Evolutionary conservation across 1,140 invertebrate genomes (phyloP).

Genomic region (Cyclargus thomasi): DNA sequence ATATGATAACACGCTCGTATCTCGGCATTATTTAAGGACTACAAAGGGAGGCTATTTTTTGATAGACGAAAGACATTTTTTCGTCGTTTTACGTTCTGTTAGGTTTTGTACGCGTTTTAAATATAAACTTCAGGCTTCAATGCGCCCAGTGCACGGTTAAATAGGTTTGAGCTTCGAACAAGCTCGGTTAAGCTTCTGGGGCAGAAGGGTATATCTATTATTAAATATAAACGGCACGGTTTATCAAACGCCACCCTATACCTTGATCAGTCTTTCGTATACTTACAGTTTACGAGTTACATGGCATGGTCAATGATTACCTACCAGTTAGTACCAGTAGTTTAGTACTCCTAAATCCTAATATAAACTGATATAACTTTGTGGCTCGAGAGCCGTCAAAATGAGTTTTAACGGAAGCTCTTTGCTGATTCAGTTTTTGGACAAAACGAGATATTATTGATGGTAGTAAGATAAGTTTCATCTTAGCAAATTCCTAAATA

Average conservation of each 20-base stretch:
- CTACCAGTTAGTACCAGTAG: neutral
- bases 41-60: neutral
- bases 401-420: too few species aligned
- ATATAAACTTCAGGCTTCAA: constrained; percentile 43
- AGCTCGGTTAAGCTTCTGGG: constrained; percentile 66
- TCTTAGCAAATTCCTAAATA: too few species aligned
- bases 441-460: too few species aligned
- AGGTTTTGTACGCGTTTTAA: constrained; percentile 16
- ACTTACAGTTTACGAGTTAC: neutral
- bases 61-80: neutral
- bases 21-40: neutral
- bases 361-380: too few species aligned
- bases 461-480: too few species aligned
- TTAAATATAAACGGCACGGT: constrained; percentile 62
- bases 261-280: constrained; percentile 16
- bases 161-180: constrained; percentile 53
- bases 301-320: neutral
- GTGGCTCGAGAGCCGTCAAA: too few species aligned
- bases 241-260: constrained; percentile 41
- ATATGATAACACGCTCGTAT: neutral
- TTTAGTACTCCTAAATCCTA: too few species aligned
- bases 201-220: constrained; percentile 57
- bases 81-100: constrained; percentile 18
- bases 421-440: too few species aligned
- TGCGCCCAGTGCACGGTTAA: constrained; percentile 54